Conservation (phyloP, 2,888 invertebrate genomes). For the Sinentomon sp. region DNA sequence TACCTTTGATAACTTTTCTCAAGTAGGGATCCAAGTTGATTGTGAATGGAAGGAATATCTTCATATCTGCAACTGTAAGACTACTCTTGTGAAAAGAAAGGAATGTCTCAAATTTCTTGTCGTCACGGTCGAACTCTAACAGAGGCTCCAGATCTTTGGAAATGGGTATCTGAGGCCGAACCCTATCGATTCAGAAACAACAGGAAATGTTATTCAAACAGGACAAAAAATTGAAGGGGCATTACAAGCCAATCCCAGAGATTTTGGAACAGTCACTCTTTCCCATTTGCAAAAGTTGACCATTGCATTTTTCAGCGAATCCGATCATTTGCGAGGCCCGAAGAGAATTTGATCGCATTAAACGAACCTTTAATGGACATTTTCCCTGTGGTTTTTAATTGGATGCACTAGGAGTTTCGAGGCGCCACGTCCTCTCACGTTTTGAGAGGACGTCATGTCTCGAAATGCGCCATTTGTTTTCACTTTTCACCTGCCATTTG, state of each 20-base stretch:
- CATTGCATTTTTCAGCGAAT: too few species aligned
- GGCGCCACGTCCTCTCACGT: too few species aligned
- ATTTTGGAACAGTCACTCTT: too few species aligned
- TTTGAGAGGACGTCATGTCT: too few species aligned
- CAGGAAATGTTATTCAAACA: not conserved
- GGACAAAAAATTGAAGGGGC: not conserved
- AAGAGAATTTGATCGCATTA: too few species aligned
- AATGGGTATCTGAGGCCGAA: slow-evolving; percentile 48
- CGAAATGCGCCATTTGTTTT: too few species aligned
- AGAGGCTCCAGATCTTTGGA: slow-evolving; percentile 66
- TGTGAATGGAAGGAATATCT: slow-evolving; percentile 88
- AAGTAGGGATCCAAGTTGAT: slow-evolving; percentile 95
- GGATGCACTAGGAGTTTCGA: too few species aligned
- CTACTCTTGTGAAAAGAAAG: slow-evolving; percentile 62
- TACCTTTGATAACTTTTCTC: slow-evolving; percentile 84
- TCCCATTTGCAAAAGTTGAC: too few species aligned
- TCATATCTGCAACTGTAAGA: slow-evolving; percentile 57
- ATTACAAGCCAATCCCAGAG: not conserved
- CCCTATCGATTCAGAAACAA: slow-evolving; percentile 25
- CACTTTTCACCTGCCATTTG: too few species aligned
- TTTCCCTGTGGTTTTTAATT: too few species aligned
- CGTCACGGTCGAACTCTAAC: slow-evolving; percentile 75
- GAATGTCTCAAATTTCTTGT: slow-evolving; percentile 79
- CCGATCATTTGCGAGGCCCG: too few species aligned
- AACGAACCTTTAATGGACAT: too few species aligned